Evolutionary conservation across 1,140 invertebrate species (phyloP), one percentile per base, ranked within the genome.

Genomic region (Eumeta japonica): DNA sequence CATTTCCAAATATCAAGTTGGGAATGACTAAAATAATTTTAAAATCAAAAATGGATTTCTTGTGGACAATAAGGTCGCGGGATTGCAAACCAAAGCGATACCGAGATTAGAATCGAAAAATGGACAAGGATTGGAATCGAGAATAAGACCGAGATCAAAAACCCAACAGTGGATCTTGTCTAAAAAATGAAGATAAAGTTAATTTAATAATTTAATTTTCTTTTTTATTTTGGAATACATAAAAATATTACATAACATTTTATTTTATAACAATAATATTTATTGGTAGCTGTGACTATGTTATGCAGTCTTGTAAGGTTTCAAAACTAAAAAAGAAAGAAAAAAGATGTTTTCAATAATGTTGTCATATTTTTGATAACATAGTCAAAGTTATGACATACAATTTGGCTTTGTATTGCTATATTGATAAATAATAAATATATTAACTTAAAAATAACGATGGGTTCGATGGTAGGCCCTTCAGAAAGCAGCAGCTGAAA

Each of bases 261-360:
- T 33, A 59, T 50, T 40, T 58, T 32, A 46, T 70, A 70, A 73
- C 65, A 68, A 59, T 45, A 44, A 17, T 62, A 58, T 45, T 50
- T 63, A 51, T 60, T 44, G 40, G 47, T 59, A 62, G 62, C 64
- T 65, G 59, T 71, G 57, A 73, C 68, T 73, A 71, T 73, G 68
- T 68, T 63, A 60, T 49, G 60, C 68, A 73, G 68, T 73, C 68
- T 73, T n/a, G n/a, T n/a, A n/a, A n/a, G n/a, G n/a, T n/a, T n/a
- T n/a, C n/a, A n/a, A n/a, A n/a, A n/a, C n/a, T n/a, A n/a, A n/a
- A n/a, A n/a, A n/a, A n/a, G n/a, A n/a, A n/a, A n/a, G n/a, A n/a
- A n/a, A n/a, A n/a, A n/a, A n/a, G n/a, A n/a, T n/a, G n/a, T n/a
- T n/a, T n/a, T n/a, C n/a, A n/a, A n/a, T n/a, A n/a, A n/a, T n/a